A percentile compares a stretch with the other conserved stretches of the same genome.
Conservation (phyloP, 2,888 invertebrate genomes). For the Acrobeloides nanus region DNA sequence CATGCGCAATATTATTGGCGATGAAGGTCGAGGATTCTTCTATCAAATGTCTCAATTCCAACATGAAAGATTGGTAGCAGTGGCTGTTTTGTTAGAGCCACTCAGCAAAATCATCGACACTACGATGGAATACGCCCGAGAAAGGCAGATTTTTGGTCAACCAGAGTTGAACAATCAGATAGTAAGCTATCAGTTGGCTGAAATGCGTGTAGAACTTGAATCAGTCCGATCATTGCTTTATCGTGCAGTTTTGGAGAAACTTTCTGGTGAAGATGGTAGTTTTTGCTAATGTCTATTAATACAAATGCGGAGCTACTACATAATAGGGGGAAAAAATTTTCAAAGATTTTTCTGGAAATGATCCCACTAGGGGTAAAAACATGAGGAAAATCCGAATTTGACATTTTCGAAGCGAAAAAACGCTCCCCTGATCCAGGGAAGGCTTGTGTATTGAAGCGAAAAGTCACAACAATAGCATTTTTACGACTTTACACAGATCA, state of each 20-base stretch:
- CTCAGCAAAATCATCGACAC: conserved; percentile 55
- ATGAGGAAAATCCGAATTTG: too few species aligned
- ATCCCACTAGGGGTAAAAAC: too few species aligned
- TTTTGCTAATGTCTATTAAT: too few species aligned
- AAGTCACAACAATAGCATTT: too few species aligned
- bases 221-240: conserved; percentile 58
- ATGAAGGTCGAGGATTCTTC: conserved; percentile 58
- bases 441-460: too few species aligned
- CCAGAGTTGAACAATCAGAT: conserved; percentile 45
- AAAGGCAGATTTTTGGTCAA: conserved; percentile 58
- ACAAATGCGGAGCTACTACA: too few species aligned
- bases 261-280: conserved; percentile 9
- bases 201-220: conserved; percentile 60
- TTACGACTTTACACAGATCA: too few species aligned
- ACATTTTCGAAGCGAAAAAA: too few species aligned
- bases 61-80: conserved; percentile 58
- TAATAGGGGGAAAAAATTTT: too few species aligned
- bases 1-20: conserved; percentile 58
- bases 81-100: conserved; percentile 49
- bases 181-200: conserved; percentile 61
- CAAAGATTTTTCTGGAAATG: too few species aligned
- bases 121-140: conserved; percentile 59
- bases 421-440: too few species aligned
- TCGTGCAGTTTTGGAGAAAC: conserved; percentile 53
- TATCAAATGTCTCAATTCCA: conserved; percentile 63